Base-by-base conservation (phyloP, 2,888 invertebrate genomes). In the Papilio protenor region DNA sequence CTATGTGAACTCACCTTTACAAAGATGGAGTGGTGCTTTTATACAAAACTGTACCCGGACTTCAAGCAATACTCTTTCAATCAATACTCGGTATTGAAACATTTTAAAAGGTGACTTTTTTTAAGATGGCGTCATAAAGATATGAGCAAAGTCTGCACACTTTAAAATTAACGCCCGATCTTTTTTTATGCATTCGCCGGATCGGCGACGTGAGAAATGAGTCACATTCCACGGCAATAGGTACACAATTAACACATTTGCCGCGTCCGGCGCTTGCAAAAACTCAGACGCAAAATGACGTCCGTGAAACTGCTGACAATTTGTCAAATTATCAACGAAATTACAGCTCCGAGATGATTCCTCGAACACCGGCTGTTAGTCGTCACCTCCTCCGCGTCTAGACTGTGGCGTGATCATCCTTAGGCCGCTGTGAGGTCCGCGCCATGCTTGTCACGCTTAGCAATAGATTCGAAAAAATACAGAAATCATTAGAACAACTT, bases 401-500 rank as follows among this genome's bases (percentile, higher is more conserved):
- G 87, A 89, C 88, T 79, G 87, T 88, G 89, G 89, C 88, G 88
- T 89, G 85, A 84, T 82, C 80, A 87, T 86, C 86, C 86, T 83
- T 79, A 80, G 81, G 80, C 71, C 79, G 81, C 84, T 84, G 81
- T 80, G 72, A 21, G 5, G 77, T 27, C 77, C 55, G 49, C 52
- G 55, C 23, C 27, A 73, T 74, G 77, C 74, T 55, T 75, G 70
- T 77, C 71, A 74, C 33, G 21, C 70, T 66, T 47, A 40, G 40
- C 66, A 66, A 66, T 66, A 66, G 40, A 33, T 11, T 61, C 27
- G 23, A 11, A 61, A 61, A 61, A 61, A 61, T 27, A 61, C 14
- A 16, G 16, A 61, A 61, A 27, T 61, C 61, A 61, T 61, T 61
- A 61, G 27, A 61, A 11, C 61, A 27, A 61, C 66, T 33, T 64